Evolutionary conservation across 2,113 vertebrate genomes (phyloP), one percentile per base, ranked within the genome.

Genomic region (Psilopsiagon aymara): DNA sequence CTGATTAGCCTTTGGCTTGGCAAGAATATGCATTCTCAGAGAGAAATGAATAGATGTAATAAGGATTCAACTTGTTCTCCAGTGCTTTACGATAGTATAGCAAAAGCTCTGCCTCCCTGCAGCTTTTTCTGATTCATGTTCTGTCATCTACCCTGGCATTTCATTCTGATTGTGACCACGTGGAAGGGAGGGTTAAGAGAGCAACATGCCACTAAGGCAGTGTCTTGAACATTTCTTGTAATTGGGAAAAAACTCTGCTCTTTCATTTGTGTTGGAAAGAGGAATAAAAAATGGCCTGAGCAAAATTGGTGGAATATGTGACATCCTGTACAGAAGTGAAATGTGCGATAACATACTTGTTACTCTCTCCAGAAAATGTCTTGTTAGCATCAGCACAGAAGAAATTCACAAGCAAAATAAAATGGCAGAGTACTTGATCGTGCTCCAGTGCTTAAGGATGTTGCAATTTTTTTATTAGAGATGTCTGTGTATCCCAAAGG

Each of bases 171-270:
- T 84, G 33, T 0, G 0, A 24, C 20, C 33, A 11, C 3, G 6
- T 55, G 23, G 63, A 67, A 76, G 18, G 4, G 1, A 2, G 1
- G 5, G 9, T 31, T 47, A 28, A 64, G 43, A 92, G 25, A 84
- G 17, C n/a, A 10, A 18, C 29, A 31, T 25, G 29, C 4, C 23
- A 79, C 41, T 1, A 1, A 78, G 25, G 16, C 29, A 79, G 3
- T 10, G 7, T 39, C 43, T 69, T 78, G 24, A 85, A 73, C 20
- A 28, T n/a, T 88, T 79, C 44, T 80, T 49, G 11, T 28, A 60
- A 55, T 9, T 11, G 6, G 39, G n/a, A 20, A 15, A 18, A 33
- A 18, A 0, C 4, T 16, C 6, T 53, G 5, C 3, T 77, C 17
- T 64, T 91, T 75, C 39, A 25, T 71, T 84, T 75, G 11, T 29